Conservation (phyloP, 2,797 vertebrate species). For the Spondyliosoma cantharus region DNA sequence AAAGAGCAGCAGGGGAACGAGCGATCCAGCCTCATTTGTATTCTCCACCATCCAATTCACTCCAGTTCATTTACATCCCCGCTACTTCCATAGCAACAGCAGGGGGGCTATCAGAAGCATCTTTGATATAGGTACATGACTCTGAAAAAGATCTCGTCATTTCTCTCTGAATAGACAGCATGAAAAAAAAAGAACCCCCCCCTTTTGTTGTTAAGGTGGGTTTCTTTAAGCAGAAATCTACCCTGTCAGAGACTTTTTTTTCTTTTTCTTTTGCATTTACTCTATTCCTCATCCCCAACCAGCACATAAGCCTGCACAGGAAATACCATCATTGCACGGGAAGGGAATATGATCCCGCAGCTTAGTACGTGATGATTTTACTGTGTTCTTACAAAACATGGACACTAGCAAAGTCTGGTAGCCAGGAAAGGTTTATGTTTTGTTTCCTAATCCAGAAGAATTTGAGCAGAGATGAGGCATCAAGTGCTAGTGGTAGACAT, state of each 20-base stretch:
- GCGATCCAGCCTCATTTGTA: slow-evolving; percentile 89
- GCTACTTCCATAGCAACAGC: slow-evolving; percentile 90
- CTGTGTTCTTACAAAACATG: slow-evolving; percentile 38
- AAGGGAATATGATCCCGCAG: slow-evolving; percentile 40
- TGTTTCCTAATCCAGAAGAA: slow-evolving; percentile 27
- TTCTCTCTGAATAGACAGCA: slow-evolving; percentile 78
- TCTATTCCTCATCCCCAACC: slow-evolving; percentile 33
- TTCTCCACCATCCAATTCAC: slow-evolving; percentile 90
- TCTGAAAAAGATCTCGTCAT: slow-evolving; percentile 83
- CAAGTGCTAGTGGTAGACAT: slow-evolving; percentile 54
- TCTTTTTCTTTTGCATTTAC: slow-evolving; percentile 40
- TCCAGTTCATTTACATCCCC: slow-evolving; percentile 93
- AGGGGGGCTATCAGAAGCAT: slow-evolving; percentile 90
- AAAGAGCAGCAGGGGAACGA: slow-evolving; percentile 79
- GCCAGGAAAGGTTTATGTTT: slow-evolving; percentile 22
- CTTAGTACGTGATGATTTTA: slow-evolving; percentile 47
- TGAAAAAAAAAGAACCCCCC: slow-evolving; percentile 50
- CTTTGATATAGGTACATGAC: slow-evolving; percentile 91
- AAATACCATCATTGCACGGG: slow-evolving; percentile 52
- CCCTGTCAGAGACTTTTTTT: slow-evolving; percentile 52
- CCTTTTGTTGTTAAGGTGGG: slow-evolving; percentile 68
- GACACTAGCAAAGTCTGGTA: slow-evolving; percentile 25
- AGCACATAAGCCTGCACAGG: slow-evolving; percentile 41
- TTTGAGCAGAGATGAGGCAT: slow-evolving; percentile 38
- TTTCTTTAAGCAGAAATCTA: slow-evolving; percentile 69